A percentile compares a stretch with the other conserved stretches of the same genome.
Conservation (phyloP, 35 echinoderm and acorn worm genomes). For the Chiridota heheva region DNA sequence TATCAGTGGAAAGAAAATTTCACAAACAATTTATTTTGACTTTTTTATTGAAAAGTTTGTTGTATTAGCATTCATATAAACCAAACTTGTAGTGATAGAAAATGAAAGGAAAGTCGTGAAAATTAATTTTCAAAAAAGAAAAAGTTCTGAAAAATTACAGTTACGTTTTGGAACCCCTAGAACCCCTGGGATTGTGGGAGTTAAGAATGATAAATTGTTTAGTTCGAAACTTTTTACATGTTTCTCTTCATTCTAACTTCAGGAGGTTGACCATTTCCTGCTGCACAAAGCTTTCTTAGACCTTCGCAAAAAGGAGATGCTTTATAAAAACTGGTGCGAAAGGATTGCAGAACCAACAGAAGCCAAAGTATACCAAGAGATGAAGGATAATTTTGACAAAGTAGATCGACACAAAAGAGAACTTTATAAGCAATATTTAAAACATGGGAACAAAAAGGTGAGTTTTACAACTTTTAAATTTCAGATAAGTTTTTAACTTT, state of each 20-base stretch:
- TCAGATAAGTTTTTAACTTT: too few species aligned
- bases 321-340: constrained; percentile 98
- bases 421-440: constrained; percentile 76
- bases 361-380: constrained; percentile 63
- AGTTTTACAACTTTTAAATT: too few species aligned
- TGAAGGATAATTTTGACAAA: constrained; percentile 70
- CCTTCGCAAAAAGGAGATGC: constrained; percentile 90
- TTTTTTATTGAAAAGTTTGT: too few species aligned
- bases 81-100: too few species aligned
- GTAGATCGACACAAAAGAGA: constrained; percentile 82
- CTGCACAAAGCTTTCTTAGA: constrained; percentile 86
- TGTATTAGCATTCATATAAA: too few species aligned
- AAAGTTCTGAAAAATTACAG: too few species aligned
- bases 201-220: background rate
- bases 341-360: constrained; percentile 74
- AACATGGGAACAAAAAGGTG: constrained; percentile 92
- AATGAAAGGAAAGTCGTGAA: too few species aligned
- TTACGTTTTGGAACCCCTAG: too few species aligned
- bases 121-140: too few species aligned
- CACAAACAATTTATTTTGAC: too few species aligned
- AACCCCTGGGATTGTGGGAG: too few species aligned
- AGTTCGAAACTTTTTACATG: background rate
- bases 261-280: constrained; percentile 92
- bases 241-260: background rate
- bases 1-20: too few species aligned